Base-by-base conservation (phyloP, 2,113 vertebrate genomes). In the Psittacula cyanocephala region DNA sequence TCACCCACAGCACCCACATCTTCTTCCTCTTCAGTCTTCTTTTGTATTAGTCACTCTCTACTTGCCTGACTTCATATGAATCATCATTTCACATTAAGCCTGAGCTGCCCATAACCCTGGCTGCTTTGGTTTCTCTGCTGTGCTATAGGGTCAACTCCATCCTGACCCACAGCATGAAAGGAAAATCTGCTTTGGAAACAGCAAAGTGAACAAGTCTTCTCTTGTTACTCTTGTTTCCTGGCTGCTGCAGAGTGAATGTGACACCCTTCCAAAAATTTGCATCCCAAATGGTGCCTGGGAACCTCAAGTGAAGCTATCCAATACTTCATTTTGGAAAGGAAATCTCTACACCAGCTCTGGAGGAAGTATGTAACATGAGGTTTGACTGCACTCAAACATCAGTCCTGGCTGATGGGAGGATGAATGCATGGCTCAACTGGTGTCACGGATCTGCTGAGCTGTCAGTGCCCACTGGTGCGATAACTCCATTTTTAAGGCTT, bases 161-260 rank as follows among this genome's bases (percentile, higher is more conserved):
- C 39, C 80, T 89, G 60, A 91, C 43, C 69, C 60, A 22, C 19
- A 31, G 57, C n/a, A 7, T 15, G 75, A 88, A 81, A 75, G 71
- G 88, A 91, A 88, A 86, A 81, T n/a, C 69, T 83, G 68, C 72
- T 50, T 89, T 92, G 90, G 88, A 83, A 96, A 84, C 64, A 94
- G 70, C 46, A 53, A 50, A 80, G 29, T 2, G 23, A 86, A 47
- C 62, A 84, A 91, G 35, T 31, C 49, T 75, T 68, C 46, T 85
- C 70, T 86, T 70, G 39, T 87, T 95, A 27, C 43, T 74, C 44
- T 55, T 60, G n/a, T 86, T 95, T 92, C 83, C 68, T 79, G 90
- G 52, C 53, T 75, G 74, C 75, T 86, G 69, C 87, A 27, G 75
- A 78, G 92, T 1, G 1, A 83, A 70, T 67, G 29, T 25, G 55